Conservation (phyloP, 2,888 invertebrate genomes). For the Drosophila borborema region DNA sequence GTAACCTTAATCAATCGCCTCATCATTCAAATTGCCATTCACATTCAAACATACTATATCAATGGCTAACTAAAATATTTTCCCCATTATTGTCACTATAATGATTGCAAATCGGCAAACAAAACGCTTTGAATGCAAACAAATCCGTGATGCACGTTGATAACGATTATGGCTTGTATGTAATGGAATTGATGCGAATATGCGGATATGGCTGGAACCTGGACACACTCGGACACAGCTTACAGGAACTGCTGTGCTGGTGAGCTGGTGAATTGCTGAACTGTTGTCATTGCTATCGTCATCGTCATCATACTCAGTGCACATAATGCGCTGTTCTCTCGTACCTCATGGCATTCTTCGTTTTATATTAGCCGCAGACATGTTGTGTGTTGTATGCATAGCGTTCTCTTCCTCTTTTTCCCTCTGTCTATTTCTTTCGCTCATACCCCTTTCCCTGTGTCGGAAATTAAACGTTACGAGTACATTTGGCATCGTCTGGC, state of each 20-base stretch:
- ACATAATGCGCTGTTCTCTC: slow-evolving; percentile 49
- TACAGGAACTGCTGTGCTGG: slow-evolving; percentile 17
- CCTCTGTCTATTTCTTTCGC: background rate
- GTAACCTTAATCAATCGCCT: background rate
- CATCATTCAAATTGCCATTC: background rate
- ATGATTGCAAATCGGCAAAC: slow-evolving; percentile 67
- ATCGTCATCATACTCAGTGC: slow-evolving; percentile 31
- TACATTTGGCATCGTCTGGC: slow-evolving; percentile 63
- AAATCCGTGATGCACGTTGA: slow-evolving; percentile 65
- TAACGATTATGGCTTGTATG: slow-evolving; percentile 68
- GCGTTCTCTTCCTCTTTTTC: background rate
- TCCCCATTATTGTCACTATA: background rate
- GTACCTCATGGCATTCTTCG: slow-evolving; percentile 72
- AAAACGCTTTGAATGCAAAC: slow-evolving; percentile 69
- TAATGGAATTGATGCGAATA: slow-evolving; percentile 34
- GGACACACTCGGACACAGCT: slow-evolving; percentile 10
- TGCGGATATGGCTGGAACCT: slow-evolving; percentile 9
- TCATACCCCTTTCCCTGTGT: slow-evolving; percentile 14
- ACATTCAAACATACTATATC: background rate
- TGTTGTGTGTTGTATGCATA: slow-evolving; percentile 49
- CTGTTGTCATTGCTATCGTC: slow-evolving; percentile 25
- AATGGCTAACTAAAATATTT: slow-evolving; percentile 4
- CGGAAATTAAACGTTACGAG: slow-evolving; percentile 81
- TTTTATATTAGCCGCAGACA: slow-evolving; percentile 80
- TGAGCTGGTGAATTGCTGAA: slow-evolving; percentile 11